Base-by-base conservation (phyloP, 2,797 vertebrate genomes). In the Coreius guichenoti region DNA sequence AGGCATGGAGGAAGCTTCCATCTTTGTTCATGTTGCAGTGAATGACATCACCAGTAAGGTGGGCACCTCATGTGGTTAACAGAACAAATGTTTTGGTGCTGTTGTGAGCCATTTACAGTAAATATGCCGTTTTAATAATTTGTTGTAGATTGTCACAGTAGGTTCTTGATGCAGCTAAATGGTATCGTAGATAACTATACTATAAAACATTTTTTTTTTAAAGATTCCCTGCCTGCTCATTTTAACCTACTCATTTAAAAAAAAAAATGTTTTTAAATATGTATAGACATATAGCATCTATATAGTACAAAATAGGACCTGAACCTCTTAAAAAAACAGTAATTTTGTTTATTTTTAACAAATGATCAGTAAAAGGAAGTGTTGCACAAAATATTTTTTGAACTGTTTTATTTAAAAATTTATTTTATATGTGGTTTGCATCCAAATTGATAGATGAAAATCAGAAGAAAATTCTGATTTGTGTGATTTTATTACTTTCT, bases 21-120 rank as follows among this genome's bases (percentile, higher is more conserved):
- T 99, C 93, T 99, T 99, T 86, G 97, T 99, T 90, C 98, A 99
- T 13, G 93, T 99, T 91, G 95, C 97, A 76, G 92, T 99, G 87
- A 96, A 97, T 92, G 98, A 99, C 94, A 95, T 99, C 94, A 95
- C 96, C 72, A 98, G 98, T 98, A 99, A 99, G 98, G 98, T 99
- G 95, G 92, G 98, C 96, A 92, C 70, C 8, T 17, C 49, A 3
- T 47, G 56, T 21, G 29, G 7, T 43, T 33, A 5, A 16, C 51
- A 33, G 68, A 84, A 8, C 36, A n/a, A 26, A 72, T 16, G 36
- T 63, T 1, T 69, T 67, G 54, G 13, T 45, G 26, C 43, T 51
- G 6, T 14, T 83, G 39, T 39, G 36, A 75, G 67, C 12, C 2
- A 17, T 16, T 79, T 65, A 45, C 29, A 33, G 29, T 58, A 16